These are phyloP conservation scores for Progne subis DNA, from an alignment of 2,113 vertebrate genomes.

Conservation along the genomic window DNA sequence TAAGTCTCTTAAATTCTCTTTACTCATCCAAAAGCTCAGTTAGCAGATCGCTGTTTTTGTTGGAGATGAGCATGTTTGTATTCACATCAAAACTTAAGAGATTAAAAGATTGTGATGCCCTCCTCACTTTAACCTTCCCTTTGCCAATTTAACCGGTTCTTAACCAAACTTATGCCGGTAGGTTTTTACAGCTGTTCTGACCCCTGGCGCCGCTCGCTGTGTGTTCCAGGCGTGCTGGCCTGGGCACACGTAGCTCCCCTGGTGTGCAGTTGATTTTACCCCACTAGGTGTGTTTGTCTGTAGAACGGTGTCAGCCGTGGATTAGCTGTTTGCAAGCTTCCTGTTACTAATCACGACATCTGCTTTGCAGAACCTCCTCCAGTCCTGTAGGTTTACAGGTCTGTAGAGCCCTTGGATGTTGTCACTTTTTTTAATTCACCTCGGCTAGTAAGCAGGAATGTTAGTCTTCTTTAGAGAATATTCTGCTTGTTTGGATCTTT, in stretches of 20 bases:
- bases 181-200: neutral
- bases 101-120: neutral
- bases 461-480: constrained; percentile 21
- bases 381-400: neutral
- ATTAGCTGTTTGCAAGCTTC: neutral
- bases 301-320: neutral
- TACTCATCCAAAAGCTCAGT: neutral
- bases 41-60: neutral
- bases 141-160: neutral
- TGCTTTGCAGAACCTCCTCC: constrained; percentile 43
- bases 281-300: neutral
- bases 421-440: neutral
- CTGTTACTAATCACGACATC: constrained; percentile 20
- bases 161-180: neutral
- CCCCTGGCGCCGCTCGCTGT: neutral
- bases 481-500: neutral
- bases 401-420: constrained; percentile 10
- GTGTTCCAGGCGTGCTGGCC: neutral
- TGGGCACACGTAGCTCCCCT: neutral
- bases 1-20: neutral
- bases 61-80: neutral
- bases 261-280: neutral
- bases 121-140: neutral
- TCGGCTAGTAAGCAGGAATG: neutral
- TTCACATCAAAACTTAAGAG: neutral